A percentile compares a stretch with the other conserved stretches of the same genome.
Conservation (phyloP, 2,797 vertebrate species). For the Natrix natrix region DNA sequence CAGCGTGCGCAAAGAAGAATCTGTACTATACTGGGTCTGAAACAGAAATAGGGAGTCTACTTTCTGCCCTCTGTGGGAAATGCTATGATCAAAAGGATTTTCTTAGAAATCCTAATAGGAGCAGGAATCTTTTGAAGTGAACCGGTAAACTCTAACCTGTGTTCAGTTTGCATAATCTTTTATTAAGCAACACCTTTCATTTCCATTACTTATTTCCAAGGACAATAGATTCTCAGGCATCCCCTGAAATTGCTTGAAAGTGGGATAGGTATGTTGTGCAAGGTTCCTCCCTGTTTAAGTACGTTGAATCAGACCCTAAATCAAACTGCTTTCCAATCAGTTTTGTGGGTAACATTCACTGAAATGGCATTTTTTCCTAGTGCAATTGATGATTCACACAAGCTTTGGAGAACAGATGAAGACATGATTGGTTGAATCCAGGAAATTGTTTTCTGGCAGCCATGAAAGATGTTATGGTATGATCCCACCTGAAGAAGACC, state of each 20-base stretch:
- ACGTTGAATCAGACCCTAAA: background rate
- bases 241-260: background rate
- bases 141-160: background rate
- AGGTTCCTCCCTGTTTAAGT: background rate
- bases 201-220: background rate
- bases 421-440: background rate
- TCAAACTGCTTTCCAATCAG: background rate
- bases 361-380: background rate
- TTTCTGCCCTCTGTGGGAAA: background rate
- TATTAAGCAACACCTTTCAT: background rate
- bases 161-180: background rate
- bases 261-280: background rate
- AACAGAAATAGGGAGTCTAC: background rate
- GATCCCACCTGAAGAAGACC: background rate
- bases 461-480: background rate
- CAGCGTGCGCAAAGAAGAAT: background rate
- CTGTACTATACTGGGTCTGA: background rate
- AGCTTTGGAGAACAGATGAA: background rate
- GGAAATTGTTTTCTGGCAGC: background rate
- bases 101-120: background rate
- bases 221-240: background rate
- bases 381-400: background rate
- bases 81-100: background rate
- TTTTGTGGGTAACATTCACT: background rate
- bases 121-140: background rate